These are phyloP conservation scores for Regulus satrapa DNA, from an alignment of 2,113 vertebrate species.

Conservation along the genomic window DNA sequence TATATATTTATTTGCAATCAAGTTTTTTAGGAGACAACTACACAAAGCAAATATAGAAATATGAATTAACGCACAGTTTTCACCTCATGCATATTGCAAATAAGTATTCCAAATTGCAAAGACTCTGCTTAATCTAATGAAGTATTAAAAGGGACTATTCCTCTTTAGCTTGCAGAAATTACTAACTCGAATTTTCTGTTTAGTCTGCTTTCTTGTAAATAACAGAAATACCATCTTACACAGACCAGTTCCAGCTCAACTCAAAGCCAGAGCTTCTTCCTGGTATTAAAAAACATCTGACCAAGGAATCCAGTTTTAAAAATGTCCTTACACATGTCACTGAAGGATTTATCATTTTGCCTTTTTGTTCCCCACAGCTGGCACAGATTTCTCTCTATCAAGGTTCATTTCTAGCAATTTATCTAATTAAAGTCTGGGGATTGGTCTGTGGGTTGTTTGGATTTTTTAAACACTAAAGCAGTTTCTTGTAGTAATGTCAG, in stretches of 20 bases:
- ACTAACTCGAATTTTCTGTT: not conserved
- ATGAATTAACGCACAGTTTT: not conserved
- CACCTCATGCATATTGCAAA: not conserved
- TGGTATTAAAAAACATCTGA: slow-evolving; percentile 63
- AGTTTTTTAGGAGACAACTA: not conserved
- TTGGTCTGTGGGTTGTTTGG: not conserved
- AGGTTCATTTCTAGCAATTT: slow-evolving; percentile 14
- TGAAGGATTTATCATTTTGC: not conserved
- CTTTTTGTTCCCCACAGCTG: not conserved
- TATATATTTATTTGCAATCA: not conserved
- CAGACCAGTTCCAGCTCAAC: not conserved
- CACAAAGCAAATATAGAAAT: not conserved
- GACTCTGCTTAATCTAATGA: slow-evolving; percentile 41
- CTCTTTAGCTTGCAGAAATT: slow-evolving; percentile 19
- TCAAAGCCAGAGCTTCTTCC: slow-evolving; percentile 23
- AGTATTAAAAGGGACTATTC: slow-evolving; percentile 27
- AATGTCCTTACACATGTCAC: not conserved
- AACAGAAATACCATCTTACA: not conserved
- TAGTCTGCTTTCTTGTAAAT: not conserved
- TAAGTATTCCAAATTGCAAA: not conserved
- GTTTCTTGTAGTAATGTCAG: not conserved
- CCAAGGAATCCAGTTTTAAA: slow-evolving; percentile 10
- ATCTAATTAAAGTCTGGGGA: slow-evolving; percentile 48
- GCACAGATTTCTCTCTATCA: not conserved
- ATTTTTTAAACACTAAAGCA: slow-evolving; percentile 19